These are phyloP conservation scores for Horisme vitalbata DNA, from an alignment of 2,888 invertebrate species.

Conservation along the genomic window DNA sequence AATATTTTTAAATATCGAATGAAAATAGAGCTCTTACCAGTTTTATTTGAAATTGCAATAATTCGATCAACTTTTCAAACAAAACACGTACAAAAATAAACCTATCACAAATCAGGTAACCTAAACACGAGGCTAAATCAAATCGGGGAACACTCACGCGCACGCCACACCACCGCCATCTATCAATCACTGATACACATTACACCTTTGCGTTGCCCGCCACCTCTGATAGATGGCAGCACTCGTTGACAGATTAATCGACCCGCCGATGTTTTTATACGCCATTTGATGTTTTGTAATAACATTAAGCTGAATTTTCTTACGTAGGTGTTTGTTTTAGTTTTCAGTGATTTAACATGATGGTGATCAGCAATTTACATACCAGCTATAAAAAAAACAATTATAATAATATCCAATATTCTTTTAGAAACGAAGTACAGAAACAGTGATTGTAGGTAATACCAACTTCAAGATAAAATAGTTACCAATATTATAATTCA, in stretches of 20 bases:
- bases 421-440: too few relatives aligned
- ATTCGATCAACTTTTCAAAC: conserved; percentile 21
- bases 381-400: too few relatives aligned
- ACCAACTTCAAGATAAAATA: too few relatives aligned
- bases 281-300: conserved; percentile 61
- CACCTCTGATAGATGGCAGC: conserved; percentile 72
- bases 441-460: too few relatives aligned
- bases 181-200: conserved; percentile 70
- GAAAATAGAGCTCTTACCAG: too few relatives aligned
- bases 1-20: too few relatives aligned
- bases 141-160: conserved; percentile 50
- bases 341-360: conserved; percentile 30
- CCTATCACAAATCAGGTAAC: conserved; percentile 39
- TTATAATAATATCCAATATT: too few relatives aligned
- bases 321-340: conserved; percentile 29
- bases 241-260: conserved; percentile 67
- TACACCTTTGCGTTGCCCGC: conserved; percentile 64
- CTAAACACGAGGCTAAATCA: conserved; percentile 52
- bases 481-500: too few relatives aligned
- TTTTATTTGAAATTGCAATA: neutral
- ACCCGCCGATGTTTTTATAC: conserved; percentile 64
- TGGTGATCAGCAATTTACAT: conserved; percentile 16
- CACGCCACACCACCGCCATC: conserved; percentile 63
- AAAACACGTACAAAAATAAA: conserved; percentile 26
- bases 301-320: conserved; percentile 47